Evolutionary conservation across 2,888 invertebrate species (phyloP).

Genomic region (Pyrocoelia pectoralis): DNA sequence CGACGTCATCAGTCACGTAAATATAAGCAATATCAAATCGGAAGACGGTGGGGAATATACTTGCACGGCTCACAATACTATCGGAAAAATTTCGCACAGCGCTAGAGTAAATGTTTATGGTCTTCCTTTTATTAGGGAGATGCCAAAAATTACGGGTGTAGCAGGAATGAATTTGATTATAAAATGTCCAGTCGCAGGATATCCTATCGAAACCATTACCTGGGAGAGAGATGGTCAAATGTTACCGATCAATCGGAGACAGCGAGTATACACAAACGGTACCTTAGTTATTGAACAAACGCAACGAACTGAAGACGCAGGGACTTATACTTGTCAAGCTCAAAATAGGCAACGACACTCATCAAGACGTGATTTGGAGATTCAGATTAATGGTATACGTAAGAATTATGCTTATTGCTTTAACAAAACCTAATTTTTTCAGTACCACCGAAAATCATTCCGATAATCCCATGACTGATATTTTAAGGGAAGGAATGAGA

Average conservation of each 20-base stretch:
- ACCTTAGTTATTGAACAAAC: slow-evolving; percentile 87
- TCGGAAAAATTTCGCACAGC: slow-evolving; percentile 81
- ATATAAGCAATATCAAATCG: slow-evolving; percentile 85
- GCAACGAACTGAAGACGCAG: slow-evolving; percentile 85
- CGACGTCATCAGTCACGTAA: slow-evolving; percentile 92
- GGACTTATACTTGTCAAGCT: slow-evolving; percentile 90
- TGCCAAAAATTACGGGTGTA: slow-evolving; percentile 88
- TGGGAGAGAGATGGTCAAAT: slow-evolving; percentile 92
- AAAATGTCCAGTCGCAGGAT: slow-evolving; percentile 90
- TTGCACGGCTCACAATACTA: slow-evolving; percentile 84
- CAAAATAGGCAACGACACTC: slow-evolving; percentile 83
- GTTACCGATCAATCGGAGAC: slow-evolving; percentile 87
- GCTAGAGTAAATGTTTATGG: slow-evolving; percentile 90
- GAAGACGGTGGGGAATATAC: slow-evolving; percentile 92
- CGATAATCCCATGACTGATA: slow-evolving; percentile 82
- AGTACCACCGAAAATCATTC: slow-evolving; percentile 87
- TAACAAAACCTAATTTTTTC: slow-evolving; percentile 45
- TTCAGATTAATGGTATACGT: slow-evolving; percentile 71
- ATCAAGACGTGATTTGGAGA: slow-evolving; percentile 77
- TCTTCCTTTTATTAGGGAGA: slow-evolving; percentile 83
- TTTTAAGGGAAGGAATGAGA: slow-evolving; percentile 84
- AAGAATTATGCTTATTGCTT: not conserved
- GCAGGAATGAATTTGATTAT: slow-evolving; percentile 85
- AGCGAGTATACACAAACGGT: slow-evolving; percentile 86
- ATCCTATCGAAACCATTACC: slow-evolving; percentile 84